Percentiles rank a stretch among this genome's conserved stretches.
phyloP scores from a whole-genome alignment of 2,888 invertebrate genomes.

The Gasteruption jaculator region DNA sequence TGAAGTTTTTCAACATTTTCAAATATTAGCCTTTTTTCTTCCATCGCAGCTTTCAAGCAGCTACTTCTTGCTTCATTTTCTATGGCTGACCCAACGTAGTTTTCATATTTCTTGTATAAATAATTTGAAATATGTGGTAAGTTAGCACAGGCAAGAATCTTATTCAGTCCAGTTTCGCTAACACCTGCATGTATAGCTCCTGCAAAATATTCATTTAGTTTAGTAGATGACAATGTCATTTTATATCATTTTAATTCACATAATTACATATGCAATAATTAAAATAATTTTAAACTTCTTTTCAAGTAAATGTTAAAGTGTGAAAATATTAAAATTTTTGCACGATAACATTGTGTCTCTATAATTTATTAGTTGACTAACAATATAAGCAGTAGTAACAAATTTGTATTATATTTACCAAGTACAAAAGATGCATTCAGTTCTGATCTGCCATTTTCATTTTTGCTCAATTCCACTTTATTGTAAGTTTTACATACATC shows the following conservation, averaged over 20 bases:
- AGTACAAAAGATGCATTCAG: conserved; percentile 6
- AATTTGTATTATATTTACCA: too few species aligned
- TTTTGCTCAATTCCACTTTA: conserved; percentile 8
- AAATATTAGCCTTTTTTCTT: conserved; percentile 8
- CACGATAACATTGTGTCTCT: too few species aligned
- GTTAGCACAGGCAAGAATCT: conserved; percentile 15
- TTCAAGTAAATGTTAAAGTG: conserved; percentile 5
- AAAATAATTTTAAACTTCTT: conserved; percentile 3
- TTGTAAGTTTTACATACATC: conserved; percentile 6
- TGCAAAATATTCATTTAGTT: conserved; percentile 7
- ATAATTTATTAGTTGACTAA: too few species aligned
- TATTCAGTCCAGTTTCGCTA: conserved; percentile 11
- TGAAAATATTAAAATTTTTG: too few species aligned
- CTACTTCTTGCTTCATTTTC: conserved; percentile 10
- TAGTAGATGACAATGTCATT: background rate
- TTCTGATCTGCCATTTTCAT: conserved; percentile 2
- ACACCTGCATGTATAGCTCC: conserved; percentile 16
- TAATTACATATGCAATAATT: conserved; percentile 5
- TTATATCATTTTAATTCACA: too few species aligned
- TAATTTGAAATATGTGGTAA: conserved; percentile 13
- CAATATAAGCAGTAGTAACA: too few species aligned
- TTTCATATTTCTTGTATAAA: conserved; percentile 13
- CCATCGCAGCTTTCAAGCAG: conserved; percentile 9
- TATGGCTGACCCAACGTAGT: conserved; percentile 6
- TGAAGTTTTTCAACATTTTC: conserved; percentile 9